Conservation (phyloP, 2,113 vertebrate species). For the Mionectes macconnelli region DNA sequence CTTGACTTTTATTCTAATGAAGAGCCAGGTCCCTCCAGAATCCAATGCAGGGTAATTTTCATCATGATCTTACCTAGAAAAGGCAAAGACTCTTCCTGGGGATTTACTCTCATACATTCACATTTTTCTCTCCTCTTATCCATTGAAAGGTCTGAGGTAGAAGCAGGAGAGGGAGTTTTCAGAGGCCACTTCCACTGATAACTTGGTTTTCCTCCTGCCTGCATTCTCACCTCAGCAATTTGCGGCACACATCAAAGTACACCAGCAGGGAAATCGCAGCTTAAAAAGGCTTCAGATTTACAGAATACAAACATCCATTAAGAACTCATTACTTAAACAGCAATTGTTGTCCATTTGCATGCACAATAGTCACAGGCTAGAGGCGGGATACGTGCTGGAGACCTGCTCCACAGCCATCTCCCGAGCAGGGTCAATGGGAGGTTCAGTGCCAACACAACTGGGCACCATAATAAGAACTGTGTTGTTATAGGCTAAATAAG, state of each 20-base stretch:
- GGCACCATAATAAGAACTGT: not conserved
- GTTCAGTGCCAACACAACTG: not conserved
- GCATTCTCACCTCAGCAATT: not conserved
- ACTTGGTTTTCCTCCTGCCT: not conserved
- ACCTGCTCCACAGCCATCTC: not conserved
- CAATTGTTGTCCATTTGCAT: not conserved
- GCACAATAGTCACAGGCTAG: not conserved
- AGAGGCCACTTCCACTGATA: not conserved
- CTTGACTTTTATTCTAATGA: not conserved
- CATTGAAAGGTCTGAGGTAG: not conserved
- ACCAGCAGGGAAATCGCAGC: not conserved
- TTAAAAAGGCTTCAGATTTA: not conserved
- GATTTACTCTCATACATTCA: not conserved
- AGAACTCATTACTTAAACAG: not conserved
- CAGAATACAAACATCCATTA: not conserved
- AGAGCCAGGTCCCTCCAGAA: not conserved
- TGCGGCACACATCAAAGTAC: not conserved
- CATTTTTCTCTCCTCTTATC: not conserved
- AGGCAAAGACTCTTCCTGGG: not conserved
- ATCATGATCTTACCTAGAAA: not conserved
- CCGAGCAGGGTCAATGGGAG: not conserved
- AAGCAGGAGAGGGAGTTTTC: not conserved
- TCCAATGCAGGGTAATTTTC: not conserved
- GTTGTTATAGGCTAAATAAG: not conserved
- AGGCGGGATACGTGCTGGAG: not conserved